A percentile compares a stretch with the other conserved stretches of the same genome.
Conservation (phyloP, 2,797 vertebrate species). For the Hoplostethus atlanticus region DNA sequence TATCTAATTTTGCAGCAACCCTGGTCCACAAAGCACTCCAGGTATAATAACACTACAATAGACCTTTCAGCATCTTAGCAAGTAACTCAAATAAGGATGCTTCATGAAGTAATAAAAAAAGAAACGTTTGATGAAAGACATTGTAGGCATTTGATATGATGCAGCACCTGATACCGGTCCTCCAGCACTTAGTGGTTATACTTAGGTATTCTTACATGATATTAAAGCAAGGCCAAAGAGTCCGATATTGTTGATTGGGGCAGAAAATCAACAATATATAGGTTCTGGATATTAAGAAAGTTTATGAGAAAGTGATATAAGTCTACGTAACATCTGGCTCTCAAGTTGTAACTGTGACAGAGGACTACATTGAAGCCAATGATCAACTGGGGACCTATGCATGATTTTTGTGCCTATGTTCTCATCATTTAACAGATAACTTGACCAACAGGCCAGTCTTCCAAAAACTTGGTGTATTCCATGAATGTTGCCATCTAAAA, state of each 20-base stretch:
- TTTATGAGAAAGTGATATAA: background rate
- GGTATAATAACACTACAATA: background rate
- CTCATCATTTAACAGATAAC: background rate
- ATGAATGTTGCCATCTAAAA: background rate
- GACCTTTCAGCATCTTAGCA: background rate
- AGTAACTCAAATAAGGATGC: background rate
- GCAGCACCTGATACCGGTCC: background rate
- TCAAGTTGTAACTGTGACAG: constrained; percentile 2
- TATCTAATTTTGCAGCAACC: constrained; percentile 6
- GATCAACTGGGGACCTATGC: too few species aligned
- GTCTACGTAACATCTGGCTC: background rate
- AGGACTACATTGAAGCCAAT: background rate
- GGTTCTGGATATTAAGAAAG: background rate
- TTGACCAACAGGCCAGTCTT: background rate
- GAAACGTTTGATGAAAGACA: background rate
- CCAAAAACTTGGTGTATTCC: background rate
- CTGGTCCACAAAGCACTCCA: constrained; percentile 17
- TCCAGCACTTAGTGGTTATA: background rate
- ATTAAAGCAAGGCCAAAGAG: background rate
- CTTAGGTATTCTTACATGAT: background rate
- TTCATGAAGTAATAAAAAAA: background rate
- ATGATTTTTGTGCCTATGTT: too few species aligned
- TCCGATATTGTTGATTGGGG: too few species aligned
- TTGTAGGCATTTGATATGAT: background rate
- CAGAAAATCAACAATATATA: background rate